Evolutionary conservation across 2,113 vertebrate genomes (phyloP).

Genomic region (Salminus brasiliensis): DNA sequence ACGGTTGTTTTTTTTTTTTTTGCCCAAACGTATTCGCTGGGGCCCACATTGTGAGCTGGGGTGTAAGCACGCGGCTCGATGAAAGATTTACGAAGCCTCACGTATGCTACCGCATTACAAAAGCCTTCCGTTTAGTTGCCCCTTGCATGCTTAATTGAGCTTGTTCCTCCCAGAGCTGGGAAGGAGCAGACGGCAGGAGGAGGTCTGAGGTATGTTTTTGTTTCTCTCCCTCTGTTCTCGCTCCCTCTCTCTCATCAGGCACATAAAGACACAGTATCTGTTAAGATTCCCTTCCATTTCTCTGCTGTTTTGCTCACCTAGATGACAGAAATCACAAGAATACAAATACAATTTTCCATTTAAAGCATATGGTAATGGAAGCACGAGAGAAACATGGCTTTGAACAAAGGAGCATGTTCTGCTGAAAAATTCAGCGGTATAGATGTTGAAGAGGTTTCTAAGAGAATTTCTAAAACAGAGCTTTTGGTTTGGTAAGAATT

Average conservation of each 20-base stretch:
- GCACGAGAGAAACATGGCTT: constrained; percentile 25
- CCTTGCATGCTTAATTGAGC: constrained; percentile 62
- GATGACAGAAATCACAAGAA: not conserved
- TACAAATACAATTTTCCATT: not conserved
- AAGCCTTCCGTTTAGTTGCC: constrained; percentile 73
- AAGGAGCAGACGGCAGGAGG: constrained; percentile 29
- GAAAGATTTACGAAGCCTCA: constrained; percentile 69
- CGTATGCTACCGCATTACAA: constrained; percentile 69
- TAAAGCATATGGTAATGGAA: not conserved
- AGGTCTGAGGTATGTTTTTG: constrained; percentile 32
- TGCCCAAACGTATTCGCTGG: constrained; percentile 20
- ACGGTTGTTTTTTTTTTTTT: not conserved
- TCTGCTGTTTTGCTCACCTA: constrained; percentile 3
- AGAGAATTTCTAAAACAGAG: constrained; percentile 36
- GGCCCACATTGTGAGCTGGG: constrained; percentile 27
- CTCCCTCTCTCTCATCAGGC: constrained; percentile 23
- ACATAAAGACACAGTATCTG: not conserved
- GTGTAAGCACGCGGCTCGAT: constrained; percentile 51
- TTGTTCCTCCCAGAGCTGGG: constrained; percentile 28
- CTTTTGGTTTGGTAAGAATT: constrained; percentile 12
- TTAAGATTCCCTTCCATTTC: not conserved
- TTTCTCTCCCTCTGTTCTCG: constrained; percentile 14
- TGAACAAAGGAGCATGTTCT: constrained; percentile 25
- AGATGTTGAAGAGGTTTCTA: constrained; percentile 40
- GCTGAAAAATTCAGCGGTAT: constrained; percentile 46